A percentile compares a stretch with the other conserved stretches of the same genome.
phyloP scores from a whole-genome alignment of 2,113 vertebrate species.

The Platanista minor region DNA sequence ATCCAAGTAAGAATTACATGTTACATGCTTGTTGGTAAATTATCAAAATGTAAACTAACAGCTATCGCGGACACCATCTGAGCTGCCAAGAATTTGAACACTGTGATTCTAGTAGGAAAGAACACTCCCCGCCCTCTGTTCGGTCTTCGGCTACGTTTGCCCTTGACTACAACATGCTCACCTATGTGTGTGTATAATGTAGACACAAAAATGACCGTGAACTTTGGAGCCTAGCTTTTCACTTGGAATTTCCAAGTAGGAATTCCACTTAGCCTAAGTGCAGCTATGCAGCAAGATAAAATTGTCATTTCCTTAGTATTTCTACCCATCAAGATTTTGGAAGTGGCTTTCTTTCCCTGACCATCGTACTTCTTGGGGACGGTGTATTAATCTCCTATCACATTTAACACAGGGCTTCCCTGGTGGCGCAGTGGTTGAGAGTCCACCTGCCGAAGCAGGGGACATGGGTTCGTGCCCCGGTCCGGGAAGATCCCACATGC shows the following conservation, averaged over 20 bases:
- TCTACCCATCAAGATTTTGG: not conserved
- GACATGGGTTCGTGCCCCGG: too few relatives aligned
- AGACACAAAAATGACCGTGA: not conserved
- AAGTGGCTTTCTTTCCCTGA: not conserved
- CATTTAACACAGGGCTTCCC: too few relatives aligned
- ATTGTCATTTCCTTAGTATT: not conserved
- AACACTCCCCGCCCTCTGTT: constrained; percentile 13
- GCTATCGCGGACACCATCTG: not conserved
- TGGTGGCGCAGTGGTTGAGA: too few relatives aligned
- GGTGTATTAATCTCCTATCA: not conserved
- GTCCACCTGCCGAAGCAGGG: too few relatives aligned
- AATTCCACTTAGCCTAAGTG: not conserved
- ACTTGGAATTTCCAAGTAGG: not conserved
- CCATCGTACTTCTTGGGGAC: not conserved
- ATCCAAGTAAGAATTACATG: constrained; percentile 64
- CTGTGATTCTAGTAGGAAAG: constrained; percentile 56
- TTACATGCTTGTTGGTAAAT: constrained; percentile 31
- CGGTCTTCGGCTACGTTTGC: not conserved
- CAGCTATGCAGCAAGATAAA: not conserved
- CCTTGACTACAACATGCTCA: not conserved
- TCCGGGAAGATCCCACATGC: too few relatives aligned
- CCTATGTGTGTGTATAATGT: not conserved
- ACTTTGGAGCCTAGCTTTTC: not conserved
- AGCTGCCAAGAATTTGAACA: constrained; percentile 56
- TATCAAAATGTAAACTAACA: constrained; percentile 71